A percentile compares a stretch with the other conserved stretches of the same genome.
phyloP scores from a whole-genome alignment of 2,113 vertebrate species.

The Chaenocephalus aceratus region DNA sequence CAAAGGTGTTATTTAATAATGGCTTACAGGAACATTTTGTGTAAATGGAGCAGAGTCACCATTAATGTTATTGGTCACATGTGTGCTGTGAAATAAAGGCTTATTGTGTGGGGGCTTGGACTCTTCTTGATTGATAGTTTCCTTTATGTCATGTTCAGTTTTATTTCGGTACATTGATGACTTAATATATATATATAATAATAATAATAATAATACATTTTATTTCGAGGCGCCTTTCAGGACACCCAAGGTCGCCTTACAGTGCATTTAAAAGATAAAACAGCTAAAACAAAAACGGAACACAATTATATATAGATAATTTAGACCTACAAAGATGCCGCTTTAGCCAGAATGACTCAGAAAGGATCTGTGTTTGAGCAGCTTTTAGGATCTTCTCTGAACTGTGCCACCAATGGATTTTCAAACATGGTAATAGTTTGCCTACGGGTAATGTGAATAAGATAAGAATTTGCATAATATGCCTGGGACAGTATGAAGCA shows the following conservation, averaged over 20 bases:
- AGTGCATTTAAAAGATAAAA: no score
- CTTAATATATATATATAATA: no score
- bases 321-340: not conserved
- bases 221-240: no score
- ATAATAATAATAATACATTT: no score
- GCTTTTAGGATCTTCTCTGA: not conserved
- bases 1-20: not conserved
- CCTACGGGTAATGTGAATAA: not conserved
- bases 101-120: not conserved
- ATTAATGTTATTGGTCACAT: not conserved
- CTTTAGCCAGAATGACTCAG: not conserved
- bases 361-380: not conserved
- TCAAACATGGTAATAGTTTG: constrained; percentile 23
- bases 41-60: not conserved
- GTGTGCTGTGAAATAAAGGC: not conserved
- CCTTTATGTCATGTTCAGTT: not conserved
- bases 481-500: constrained; percentile 7
- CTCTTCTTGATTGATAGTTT: not conserved
- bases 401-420: not conserved
- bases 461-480: constrained; percentile 71
- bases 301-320: no score
- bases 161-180: not conserved
- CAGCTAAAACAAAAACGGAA: no score
- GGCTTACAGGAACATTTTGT: not conserved
- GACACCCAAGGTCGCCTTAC: no score